Percentiles rank a stretch among this genome's conserved stretches.
Conservation (phyloP, 2,888 invertebrate species). For the Gasteruption jaculator region DNA sequence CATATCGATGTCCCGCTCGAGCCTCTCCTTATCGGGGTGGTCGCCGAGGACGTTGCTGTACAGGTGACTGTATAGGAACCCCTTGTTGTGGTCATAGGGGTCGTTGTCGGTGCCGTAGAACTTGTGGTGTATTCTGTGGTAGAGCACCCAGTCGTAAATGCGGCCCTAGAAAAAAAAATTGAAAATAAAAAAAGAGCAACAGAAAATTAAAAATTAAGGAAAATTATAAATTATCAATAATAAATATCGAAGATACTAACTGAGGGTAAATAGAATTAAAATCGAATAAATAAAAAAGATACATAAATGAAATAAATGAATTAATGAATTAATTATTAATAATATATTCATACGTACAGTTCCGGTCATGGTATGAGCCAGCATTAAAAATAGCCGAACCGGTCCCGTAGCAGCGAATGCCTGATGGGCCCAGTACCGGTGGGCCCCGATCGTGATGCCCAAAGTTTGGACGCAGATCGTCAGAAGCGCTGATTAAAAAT, state of each 20-base stretch:
- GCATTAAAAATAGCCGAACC: conserved; percentile 70
- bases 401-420: conserved; percentile 73
- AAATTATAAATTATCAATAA: not conserved
- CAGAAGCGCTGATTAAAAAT: conserved; percentile 59
- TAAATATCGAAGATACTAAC: no score
- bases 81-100: conserved; percentile 73
- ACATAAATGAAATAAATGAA: no score
- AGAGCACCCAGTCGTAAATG: conserved; percentile 78
- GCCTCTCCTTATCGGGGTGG: conserved; percentile 62
- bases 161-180: conserved; percentile 60
- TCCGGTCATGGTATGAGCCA: conserved; percentile 82
- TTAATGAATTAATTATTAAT: not conserved
- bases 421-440: conserved; percentile 88
- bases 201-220: not conserved
- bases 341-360: conserved; percentile 62
- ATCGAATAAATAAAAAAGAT: no score
- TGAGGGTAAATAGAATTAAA: no score
- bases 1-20: conserved; percentile 69
- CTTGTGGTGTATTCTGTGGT: conserved; percentile 79
- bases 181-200: not conserved
- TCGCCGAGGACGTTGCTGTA: conserved; percentile 65
- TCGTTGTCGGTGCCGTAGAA: conserved; percentile 73
- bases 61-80: conserved; percentile 79
- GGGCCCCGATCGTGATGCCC: conserved; percentile 88
- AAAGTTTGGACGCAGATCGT: conserved; percentile 64